Conservation (phyloP, 92 coral and sea anemone species). For the Hydrozoanthus gracilis region DNA sequence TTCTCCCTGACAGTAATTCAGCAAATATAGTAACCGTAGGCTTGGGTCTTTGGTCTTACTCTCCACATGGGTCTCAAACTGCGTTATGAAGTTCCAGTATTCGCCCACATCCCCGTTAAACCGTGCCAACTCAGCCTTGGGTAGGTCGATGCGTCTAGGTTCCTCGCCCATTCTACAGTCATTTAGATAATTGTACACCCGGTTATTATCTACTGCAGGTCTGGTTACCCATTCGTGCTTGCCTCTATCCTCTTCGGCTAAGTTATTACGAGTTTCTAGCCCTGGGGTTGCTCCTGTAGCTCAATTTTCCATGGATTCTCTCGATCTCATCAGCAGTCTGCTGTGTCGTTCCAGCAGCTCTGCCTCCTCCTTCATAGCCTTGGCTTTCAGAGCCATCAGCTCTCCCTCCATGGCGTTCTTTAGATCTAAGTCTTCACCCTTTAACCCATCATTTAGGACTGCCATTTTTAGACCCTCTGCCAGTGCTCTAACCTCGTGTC, state of each 20-base stretch:
- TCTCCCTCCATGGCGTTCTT: no score
- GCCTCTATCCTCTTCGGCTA: no score
- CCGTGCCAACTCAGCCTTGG: not conserved
- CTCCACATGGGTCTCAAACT: no score
- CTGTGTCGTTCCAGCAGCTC: not conserved
- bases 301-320: not conserved
- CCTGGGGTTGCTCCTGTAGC: not conserved
- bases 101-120: not conserved
- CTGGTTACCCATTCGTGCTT: not conserved
- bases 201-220: not conserved
- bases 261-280: no score
- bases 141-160: not conserved
- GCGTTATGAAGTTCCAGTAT: not conserved
- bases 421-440: not conserved
- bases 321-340: not conserved
- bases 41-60: not conserved
- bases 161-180: not conserved
- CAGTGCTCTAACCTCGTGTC: no score
- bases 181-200: not conserved
- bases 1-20: conserved; percentile 1
- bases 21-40: not conserved
- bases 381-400: not conserved
- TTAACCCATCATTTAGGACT: not conserved
- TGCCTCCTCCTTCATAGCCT: not conserved
- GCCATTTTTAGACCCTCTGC: not conserved